Base-by-base conservation (phyloP, 2,113 vertebrate species). In the Monopterus albus region DNA sequence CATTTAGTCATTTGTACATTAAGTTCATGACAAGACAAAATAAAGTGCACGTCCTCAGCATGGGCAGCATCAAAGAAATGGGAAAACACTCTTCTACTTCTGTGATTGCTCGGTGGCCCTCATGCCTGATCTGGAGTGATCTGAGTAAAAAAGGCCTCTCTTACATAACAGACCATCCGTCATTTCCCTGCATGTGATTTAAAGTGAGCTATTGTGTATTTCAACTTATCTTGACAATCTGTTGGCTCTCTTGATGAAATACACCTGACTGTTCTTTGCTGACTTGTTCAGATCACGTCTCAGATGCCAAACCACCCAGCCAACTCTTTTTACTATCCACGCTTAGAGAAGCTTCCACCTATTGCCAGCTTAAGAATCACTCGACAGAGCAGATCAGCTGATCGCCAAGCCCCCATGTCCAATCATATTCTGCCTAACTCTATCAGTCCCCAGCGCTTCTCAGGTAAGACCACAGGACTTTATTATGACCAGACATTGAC, bases 321-420 rank as follows among this genome's bases (percentile, higher is more conserved):
- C 45, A 94, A 93, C 82, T 95, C 93, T 33, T 95, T 94, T 86
- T 94, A 82, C 85, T 95, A 94, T 66, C 93, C 94, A 15, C 88
- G 93, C 20, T 68, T 95, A 6, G 63, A 87, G 28, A 86, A 93
- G 29, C 92, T 94, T 29, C 93, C 93, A 2, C 92, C 92, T 0
- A 86, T 93, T 7, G 93, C 92, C 81, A 89, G 85, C 77, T 58
- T 93, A 50, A 91, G 45, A 82, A 59, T 94, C 39, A 92, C 18
- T 4, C 85, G 61, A 12, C 93, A 93, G 82, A 75, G 23, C 45
- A 78, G 88, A 55, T 78, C 78, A 7, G 40, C 73, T 35, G 58
- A 62, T 62, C 87, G 79, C 13, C 93, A 93, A n/a, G 80, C 81
- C 35, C 53, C 71, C 0, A 73, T 94, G 81, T 94, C 93, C 29